Percentiles rank a stretch among this genome's conserved stretches.
These are phyloP conservation scores for Steromphala cineraria DNA, from an alignment of 2,888 invertebrate genomes.

Conservation along the genomic window DNA sequence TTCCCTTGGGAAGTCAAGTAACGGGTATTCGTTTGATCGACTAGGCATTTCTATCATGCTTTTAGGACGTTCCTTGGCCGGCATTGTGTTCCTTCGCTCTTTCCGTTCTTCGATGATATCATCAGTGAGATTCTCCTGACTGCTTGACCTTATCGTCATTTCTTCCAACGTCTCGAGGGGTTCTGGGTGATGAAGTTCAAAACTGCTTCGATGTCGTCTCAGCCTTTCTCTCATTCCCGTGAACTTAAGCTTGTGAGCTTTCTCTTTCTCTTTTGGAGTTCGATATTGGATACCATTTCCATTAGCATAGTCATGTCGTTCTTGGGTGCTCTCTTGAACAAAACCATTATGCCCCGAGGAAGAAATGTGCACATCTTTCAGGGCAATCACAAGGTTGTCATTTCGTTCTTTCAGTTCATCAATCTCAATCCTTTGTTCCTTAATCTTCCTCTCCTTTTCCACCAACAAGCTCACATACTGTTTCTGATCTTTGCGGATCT, in stretches of 20 bases:
- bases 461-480: conserved; percentile 48
- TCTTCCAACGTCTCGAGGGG: conserved; percentile 50
- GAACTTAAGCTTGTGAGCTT: conserved; percentile 46
- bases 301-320: background rate
- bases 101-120: conserved; percentile 6
- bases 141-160: conserved; percentile 50
- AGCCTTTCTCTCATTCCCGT: conserved; percentile 58
- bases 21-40: background rate
- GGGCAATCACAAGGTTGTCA: conserved; percentile 51
- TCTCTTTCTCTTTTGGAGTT: conserved; percentile 30
- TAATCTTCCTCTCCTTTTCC: conserved; percentile 55
- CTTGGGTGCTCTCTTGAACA: conserved; percentile 10
- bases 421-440: conserved; percentile 52
- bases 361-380: conserved; percentile 53
- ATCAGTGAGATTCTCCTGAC: conserved; percentile 58
- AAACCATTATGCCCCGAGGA: conserved; percentile 54
- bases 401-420: conserved; percentile 55
- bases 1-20: conserved; percentile 14
- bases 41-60: background rate
- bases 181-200: conserved; percentile 58
- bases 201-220: conserved; percentile 61
- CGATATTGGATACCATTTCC: background rate
- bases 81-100: conserved; percentile 40
- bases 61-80: conserved; percentile 34
- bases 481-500: conserved; percentile 56